phyloP scores from a whole-genome alignment of 2,797 vertebrate species.

The Gastrophryne carolinensis region DNA sequence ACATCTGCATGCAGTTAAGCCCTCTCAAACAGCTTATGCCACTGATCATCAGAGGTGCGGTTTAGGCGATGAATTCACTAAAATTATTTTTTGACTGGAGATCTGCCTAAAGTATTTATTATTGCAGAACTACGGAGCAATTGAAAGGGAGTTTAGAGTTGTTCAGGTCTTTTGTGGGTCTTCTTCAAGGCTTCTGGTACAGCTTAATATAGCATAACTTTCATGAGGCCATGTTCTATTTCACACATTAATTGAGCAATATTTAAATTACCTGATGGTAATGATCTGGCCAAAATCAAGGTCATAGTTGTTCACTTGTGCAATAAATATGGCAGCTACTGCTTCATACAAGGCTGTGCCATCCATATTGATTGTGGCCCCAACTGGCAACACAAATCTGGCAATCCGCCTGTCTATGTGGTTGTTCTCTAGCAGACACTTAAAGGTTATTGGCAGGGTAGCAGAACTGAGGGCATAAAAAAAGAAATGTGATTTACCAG shows the following conservation, averaged over 20 bases:
- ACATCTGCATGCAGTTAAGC: too few relatives aligned
- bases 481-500: background rate
- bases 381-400: conserved; percentile 93
- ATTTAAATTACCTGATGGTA: conserved; percentile 84
- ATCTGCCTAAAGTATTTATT: too few relatives aligned
- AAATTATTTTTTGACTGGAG: too few relatives aligned
- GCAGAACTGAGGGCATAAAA: conserved; percentile 78
- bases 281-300: conserved; percentile 97
- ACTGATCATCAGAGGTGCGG: too few relatives aligned
- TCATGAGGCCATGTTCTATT: background rate
- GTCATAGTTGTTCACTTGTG: conserved; percentile 98
- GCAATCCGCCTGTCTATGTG: conserved; percentile 94
- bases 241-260: background rate
- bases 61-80: too few relatives aligned
- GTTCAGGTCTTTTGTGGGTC: too few relatives aligned
- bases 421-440: conserved; percentile 98
- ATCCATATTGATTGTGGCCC: conserved; percentile 98
- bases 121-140: too few relatives aligned
- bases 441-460: conserved; percentile 98
- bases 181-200: too few relatives aligned
- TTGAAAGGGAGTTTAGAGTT: too few relatives aligned
- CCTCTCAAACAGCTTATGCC: too few relatives aligned
- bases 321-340: conserved; percentile 95
- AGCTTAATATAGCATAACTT: too few relatives aligned
- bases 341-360: conserved; percentile 95